Percentiles rank a stretch among this genome's conserved stretches.
phyloP scores from a whole-genome alignment of 2,113 vertebrate genomes.

The Cinclus mexicanus region DNA sequence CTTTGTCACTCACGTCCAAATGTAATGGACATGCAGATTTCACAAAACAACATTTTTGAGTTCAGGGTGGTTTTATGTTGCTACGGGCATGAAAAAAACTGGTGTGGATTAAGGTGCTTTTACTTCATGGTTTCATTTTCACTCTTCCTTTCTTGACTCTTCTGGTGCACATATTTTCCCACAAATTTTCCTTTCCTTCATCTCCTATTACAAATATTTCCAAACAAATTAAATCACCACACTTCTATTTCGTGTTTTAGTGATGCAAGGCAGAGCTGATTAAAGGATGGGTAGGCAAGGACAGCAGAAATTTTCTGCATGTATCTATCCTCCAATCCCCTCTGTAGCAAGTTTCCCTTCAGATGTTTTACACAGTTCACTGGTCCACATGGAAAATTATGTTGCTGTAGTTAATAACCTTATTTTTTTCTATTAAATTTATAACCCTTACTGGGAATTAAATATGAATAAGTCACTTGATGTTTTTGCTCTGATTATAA shows the following conservation, averaged over 20 bases:
- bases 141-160: background rate
- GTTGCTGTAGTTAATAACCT: conserved; percentile 62
- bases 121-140: background rate
- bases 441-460: conserved; percentile 23
- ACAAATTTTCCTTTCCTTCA: background rate
- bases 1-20: background rate
- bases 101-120: background rate
- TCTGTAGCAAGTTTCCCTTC: conserved; percentile 41
- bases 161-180: background rate
- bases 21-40: background rate
- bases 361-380: conserved; percentile 62
- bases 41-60: background rate
- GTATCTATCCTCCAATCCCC: background rate
- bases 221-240: background rate
- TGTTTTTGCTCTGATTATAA: conserved; percentile 54
- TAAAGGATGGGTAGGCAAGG: conserved; percentile 17
- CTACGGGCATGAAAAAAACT: background rate
- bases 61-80: background rate
- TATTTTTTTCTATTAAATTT: conserved; percentile 62
- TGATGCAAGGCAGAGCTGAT: background rate
- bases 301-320: background rate
- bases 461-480: conserved; percentile 36
- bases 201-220: background rate
- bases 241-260: background rate
- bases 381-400: conserved; percentile 61